Evolutionary conservation across 2,797 vertebrate species (phyloP), one percentile per base, ranked within the genome.

Genomic region (Muscicapa comitata): DNA sequence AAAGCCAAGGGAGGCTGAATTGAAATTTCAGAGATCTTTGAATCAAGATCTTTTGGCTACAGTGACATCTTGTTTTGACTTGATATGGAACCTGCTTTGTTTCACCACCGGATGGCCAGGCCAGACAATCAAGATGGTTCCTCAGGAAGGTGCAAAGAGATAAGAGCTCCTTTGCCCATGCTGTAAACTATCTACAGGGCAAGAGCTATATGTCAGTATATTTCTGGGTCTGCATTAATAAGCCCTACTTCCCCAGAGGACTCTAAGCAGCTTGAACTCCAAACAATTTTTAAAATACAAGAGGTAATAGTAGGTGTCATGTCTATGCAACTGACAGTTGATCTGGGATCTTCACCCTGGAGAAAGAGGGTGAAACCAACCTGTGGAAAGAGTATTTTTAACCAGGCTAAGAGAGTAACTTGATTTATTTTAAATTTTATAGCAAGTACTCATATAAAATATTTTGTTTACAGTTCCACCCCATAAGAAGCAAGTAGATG

Each of bases 341-440:
- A 66, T 75, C 19, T 78, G n/a, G 12, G 19, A 57, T 74, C 35
- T 68, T 91, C 31, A 59, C 21, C 23, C 51, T 51, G 31, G 35
- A 86, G 23, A n/a, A 57, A 51, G 38, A 59, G n/a, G 53, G 35
- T 45, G 67, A 86, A 93, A 86, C 13, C 28, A 55, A 37, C 6
- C 29, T 80, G 18, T 71, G 33, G 13, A 35, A 57, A 73, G 19
- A 28, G 10, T 67, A 18, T 54, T 26, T 78, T 93, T 77, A 92
- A 82, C 6, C 31, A 76, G 38, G 3, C 9, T 53, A 65, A 73
- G 58, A 80, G 37, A 71, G 15, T 11, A 89, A 75, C 24, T 53
- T 91, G 80, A 94, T 96, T 95, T 96, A 94, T 93, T 94, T 90
- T n/a, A 61, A 81, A 51, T 94, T 95, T 96, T 93, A 91, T 87